Evolutionary conservation across 2,888 invertebrate genomes (phyloP).

Genomic region (Drosophila neotestacea): DNA sequence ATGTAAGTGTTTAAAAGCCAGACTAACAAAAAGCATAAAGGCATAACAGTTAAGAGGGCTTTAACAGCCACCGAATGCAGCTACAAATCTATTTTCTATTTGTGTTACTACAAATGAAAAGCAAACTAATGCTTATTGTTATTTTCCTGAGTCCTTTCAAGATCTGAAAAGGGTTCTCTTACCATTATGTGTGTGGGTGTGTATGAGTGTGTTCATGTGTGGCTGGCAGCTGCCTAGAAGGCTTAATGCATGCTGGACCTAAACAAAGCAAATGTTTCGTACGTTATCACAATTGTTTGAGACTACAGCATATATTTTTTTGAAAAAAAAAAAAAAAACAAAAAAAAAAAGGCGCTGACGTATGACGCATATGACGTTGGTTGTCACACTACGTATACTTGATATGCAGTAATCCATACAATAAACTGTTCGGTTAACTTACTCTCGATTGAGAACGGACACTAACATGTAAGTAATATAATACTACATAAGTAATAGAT

Average conservation of each 20-base stretch:
- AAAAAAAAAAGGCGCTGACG: constrained; percentile 27
- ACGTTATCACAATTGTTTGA: constrained; percentile 34
- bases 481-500: constrained; percentile 1
- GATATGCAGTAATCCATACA: constrained; percentile 8
- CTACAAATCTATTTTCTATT: constrained; percentile 36
- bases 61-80: constrained; percentile 3
- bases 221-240: constrained; percentile 58
- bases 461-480: constrained; percentile 1
- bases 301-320: not conserved
- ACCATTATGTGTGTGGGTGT: not conserved
- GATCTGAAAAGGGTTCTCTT: constrained; percentile 47
- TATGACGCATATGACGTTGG: constrained; percentile 32
- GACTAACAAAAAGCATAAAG: constrained; percentile 18
- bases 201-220: constrained; percentile 32
- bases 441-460: not conserved
- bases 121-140: constrained; percentile 47
- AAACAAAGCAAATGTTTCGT: constrained; percentile 60
- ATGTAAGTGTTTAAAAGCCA: constrained; percentile 4
- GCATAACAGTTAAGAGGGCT: constrained; percentile 19
- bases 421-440: constrained; percentile 1
- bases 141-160: constrained; percentile 46
- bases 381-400: constrained; percentile 38
- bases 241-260: constrained; percentile 54
- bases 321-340: constrained; percentile 12
- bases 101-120: constrained; percentile 40